Conservation (phyloP, 2,113 vertebrate genomes). For the Neolamprologus brichardi region DNA sequence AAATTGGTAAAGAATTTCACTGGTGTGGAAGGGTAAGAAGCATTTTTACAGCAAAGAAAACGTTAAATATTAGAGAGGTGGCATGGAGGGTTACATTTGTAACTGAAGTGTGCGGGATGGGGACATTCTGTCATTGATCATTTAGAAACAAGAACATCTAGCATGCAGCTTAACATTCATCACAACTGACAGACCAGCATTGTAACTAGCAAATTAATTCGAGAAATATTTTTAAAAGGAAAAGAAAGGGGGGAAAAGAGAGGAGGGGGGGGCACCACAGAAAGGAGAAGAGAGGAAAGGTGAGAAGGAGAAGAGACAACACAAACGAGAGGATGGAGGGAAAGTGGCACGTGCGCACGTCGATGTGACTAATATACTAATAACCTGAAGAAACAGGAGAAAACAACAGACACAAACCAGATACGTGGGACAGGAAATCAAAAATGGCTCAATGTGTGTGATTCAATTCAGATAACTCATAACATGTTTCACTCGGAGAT, state of each 20-base stretch:
- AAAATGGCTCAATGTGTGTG: slow-evolving; percentile 35
- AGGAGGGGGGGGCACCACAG: slow-evolving; percentile 4
- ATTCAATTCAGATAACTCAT: slow-evolving; percentile 23
- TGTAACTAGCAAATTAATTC: slow-evolving; percentile 71
- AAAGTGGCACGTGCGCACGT: slow-evolving; percentile 26
- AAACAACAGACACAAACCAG: slow-evolving; percentile 36
- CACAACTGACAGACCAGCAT: slow-evolving; percentile 82
- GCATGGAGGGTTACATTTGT: slow-evolving; percentile 86
- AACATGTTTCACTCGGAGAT: slow-evolving; percentile 42
- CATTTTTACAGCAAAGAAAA: slow-evolving; percentile 82
- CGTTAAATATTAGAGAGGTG: slow-evolving; percentile 89
- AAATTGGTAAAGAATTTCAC: slow-evolving; percentile 86
- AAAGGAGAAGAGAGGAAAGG: slow-evolving; percentile 5
- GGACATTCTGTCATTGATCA: slow-evolving; percentile 82
- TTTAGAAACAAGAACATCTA: slow-evolving; percentile 82
- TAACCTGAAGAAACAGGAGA: slow-evolving; percentile 30
- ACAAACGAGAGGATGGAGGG: slow-evolving; percentile 10
- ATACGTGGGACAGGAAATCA: slow-evolving; percentile 41
- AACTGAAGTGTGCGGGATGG: slow-evolving; percentile 90
- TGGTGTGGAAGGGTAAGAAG: slow-evolving; percentile 78
- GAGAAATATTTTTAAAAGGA: slow-evolving; percentile 13
- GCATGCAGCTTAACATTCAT: slow-evolving; percentile 90
- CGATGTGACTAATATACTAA: slow-evolving; percentile 16
- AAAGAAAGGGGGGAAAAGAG: not conserved
- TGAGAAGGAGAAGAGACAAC: not conserved